Conservation (phyloP, 2,113 vertebrate species). For the Uropsilus gracilis region DNA sequence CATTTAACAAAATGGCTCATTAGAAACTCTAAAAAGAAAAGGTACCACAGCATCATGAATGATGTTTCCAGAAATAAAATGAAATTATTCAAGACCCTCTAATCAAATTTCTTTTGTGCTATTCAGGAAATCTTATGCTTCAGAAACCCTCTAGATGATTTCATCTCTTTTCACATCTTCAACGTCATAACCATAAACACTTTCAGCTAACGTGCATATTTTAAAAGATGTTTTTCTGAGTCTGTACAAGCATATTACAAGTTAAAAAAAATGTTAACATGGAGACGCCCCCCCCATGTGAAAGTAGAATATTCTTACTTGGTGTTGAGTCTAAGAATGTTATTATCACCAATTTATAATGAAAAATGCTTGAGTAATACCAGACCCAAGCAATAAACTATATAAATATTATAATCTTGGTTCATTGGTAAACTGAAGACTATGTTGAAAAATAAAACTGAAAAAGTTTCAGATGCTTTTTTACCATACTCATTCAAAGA, state of each 20-base stretch:
- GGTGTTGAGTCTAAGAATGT: background rate
- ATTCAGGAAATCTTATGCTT: background rate
- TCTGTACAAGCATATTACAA: background rate
- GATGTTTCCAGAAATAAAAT: constrained; percentile 50
- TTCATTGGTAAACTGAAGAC: background rate
- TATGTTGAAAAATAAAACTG: background rate
- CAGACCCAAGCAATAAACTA: background rate
- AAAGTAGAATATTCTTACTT: too few relatives aligned
- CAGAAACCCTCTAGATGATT: constrained; percentile 1
- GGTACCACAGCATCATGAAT: background rate
- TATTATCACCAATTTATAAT: background rate
- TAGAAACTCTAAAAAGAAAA: constrained; percentile 43
- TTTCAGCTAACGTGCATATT: background rate
- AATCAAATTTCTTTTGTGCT: background rate
- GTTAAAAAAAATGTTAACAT: constrained; percentile 33
- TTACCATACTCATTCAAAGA: background rate
- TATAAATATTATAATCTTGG: background rate
- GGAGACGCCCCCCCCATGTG: background rate
- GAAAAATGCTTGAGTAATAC: background rate
- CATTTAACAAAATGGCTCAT: constrained; percentile 19
- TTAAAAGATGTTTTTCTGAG: background rate
- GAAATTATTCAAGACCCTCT: background rate
- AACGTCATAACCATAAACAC: background rate
- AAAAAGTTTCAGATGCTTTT: background rate
- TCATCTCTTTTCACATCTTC: background rate